These are phyloP conservation scores for Upupa epops DNA, from an alignment of 2,113 vertebrate genomes.

Conservation along the genomic window DNA sequence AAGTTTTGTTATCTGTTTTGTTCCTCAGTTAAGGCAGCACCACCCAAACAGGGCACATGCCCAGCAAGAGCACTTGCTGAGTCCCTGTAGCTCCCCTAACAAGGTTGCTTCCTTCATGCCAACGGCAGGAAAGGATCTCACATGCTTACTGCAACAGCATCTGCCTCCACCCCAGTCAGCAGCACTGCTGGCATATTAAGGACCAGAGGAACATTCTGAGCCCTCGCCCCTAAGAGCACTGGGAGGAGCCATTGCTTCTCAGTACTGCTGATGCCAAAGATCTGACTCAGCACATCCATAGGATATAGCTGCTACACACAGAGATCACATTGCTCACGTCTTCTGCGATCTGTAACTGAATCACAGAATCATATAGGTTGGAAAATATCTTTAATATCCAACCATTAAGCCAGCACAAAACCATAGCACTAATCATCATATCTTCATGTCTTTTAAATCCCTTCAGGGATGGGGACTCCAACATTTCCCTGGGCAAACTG, in stretches of 20 bases:
- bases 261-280: not conserved
- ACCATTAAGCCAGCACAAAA: not conserved
- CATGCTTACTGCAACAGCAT: not conserved
- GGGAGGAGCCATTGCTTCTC: not conserved
- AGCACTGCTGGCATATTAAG: rapidly evolving
- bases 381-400: not conserved
- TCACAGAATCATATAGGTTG: not conserved
- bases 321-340: not conserved
- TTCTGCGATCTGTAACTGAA: not conserved
- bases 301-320: not conserved
- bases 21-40: not conserved
- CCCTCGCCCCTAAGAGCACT: not conserved
- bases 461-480: not conserved
- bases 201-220: not conserved
- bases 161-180: rapidly evolving
- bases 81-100: not conserved
- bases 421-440: not conserved
- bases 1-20: not conserved
- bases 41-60: not conserved
- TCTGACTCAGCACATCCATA: rapidly evolving
- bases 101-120: not conserved
- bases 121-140: not conserved
- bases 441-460: not conserved
- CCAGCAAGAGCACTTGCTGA: not conserved
- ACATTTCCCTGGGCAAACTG: not conserved